Percentiles rank a stretch among this genome's conserved stretches.
Conservation (phyloP, 2,113 vertebrate genomes). For the Eublepharis macularius region DNA sequence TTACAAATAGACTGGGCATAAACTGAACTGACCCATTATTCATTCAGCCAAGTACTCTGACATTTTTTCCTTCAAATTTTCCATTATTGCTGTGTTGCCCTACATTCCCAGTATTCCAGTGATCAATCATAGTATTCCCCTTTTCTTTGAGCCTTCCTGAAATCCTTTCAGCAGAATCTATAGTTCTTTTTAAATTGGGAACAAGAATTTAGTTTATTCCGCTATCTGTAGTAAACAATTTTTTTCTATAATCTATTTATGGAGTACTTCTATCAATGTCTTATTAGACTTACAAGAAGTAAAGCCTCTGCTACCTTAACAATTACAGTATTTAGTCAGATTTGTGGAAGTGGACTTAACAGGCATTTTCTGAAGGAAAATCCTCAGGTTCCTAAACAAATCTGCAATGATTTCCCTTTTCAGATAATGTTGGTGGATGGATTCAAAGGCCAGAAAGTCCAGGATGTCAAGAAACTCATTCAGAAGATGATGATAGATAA, state of each 20-base stretch:
- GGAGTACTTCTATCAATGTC: not conserved
- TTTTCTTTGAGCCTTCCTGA: not conserved
- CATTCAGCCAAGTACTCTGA: not conserved
- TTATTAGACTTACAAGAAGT: not conserved
- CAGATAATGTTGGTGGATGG: slow-evolving; percentile 94
- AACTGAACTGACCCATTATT: not conserved
- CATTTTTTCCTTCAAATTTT: not conserved
- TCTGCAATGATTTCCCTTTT: slow-evolving; percentile 19
- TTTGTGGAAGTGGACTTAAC: not conserved
- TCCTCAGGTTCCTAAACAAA: not conserved
- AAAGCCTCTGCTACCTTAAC: not conserved
- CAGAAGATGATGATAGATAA: slow-evolving; percentile 91
- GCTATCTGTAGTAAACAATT: not conserved
- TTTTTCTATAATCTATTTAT: too few species aligned
- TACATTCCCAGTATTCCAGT: not conserved
- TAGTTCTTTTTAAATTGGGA: not conserved
- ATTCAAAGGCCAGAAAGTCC: slow-evolving; percentile 92
- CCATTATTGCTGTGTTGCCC: not conserved
- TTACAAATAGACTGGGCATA: not conserved
- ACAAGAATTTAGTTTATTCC: not conserved
- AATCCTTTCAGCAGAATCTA: not conserved
- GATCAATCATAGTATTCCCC: not conserved
- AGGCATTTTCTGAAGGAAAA: not conserved
- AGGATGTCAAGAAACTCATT: slow-evolving; percentile 93
- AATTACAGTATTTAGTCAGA: not conserved